Evolutionary conservation across 2,888 invertebrate genomes (phyloP).

Genomic region (Cryptocheilus praepositus): DNA sequence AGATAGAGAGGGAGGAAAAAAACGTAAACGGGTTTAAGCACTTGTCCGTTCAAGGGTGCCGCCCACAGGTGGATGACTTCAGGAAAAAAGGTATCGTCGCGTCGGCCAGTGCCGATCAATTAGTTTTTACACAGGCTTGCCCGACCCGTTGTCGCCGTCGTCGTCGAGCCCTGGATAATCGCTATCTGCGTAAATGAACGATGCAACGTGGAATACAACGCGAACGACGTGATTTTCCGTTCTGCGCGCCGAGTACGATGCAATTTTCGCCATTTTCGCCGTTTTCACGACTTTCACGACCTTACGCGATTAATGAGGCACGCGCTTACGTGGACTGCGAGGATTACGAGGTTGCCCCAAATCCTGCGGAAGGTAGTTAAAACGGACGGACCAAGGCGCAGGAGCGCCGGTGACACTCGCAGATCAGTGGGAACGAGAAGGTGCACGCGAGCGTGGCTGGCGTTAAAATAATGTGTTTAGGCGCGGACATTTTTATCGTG

Average conservation of each 20-base stretch:
- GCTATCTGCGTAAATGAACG: too few relatives aligned
- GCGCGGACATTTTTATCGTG: slow-evolving; percentile 67
- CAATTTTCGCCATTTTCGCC: neutral
- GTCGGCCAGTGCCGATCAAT: too few relatives aligned
- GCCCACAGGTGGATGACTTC: slow-evolving; percentile 33
- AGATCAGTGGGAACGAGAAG: slow-evolving; percentile 40
- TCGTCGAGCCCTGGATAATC: too few relatives aligned
- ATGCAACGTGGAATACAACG: slow-evolving; percentile 19
- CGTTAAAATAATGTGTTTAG: slow-evolving; percentile 69
- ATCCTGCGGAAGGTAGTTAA: neutral
- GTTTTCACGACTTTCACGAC: too few relatives aligned
- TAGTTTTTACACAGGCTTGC: slow-evolving; percentile 8
- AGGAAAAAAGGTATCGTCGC: slow-evolving; percentile 24
- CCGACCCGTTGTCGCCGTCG: slow-evolving; percentile 3
- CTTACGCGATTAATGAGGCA: slow-evolving; percentile 34
- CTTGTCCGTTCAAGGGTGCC: slow-evolving; percentile 43
- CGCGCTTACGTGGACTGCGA: slow-evolving; percentile 16
- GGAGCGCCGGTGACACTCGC: slow-evolving; percentile 39
- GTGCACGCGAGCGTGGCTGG: slow-evolving; percentile 49
- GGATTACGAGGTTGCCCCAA: too few relatives aligned
- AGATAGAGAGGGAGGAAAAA: slow-evolving; percentile 15
- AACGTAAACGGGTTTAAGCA: slow-evolving; percentile 37
- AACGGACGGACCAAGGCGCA: slow-evolving; percentile 21
- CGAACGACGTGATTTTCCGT: too few relatives aligned
- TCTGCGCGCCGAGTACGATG: too few relatives aligned